Evolutionary conservation across 2,113 vertebrate species (phyloP), one percentile per base, ranked within the genome.

Genomic region (Oriolus oriolus): DNA sequence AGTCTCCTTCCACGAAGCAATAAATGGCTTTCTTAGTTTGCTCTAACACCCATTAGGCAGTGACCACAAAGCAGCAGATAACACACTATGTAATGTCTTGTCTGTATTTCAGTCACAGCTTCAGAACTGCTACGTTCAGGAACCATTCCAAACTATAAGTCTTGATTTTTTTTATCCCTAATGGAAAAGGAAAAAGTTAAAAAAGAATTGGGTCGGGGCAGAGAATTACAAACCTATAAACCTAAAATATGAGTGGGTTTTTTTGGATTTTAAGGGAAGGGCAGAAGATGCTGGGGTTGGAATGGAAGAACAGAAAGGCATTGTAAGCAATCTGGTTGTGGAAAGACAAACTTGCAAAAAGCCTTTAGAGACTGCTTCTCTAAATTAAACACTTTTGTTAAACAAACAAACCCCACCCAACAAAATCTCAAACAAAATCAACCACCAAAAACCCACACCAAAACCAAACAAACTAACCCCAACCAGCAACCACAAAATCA

Each of bases 181-280:
- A 22, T 0, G 50, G 20, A 13, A 87, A 59, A 24, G 13, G 9
- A 20, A 19, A 39, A 68, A 42, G 1, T 27, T 31, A 1, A 6
- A 31, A 16, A 9, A 31, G 21, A 4, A 28, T 17, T 3, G 14
- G 1, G 2, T 7, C 8, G 5, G 5, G 2, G 6, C 3, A 18
- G 5, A 33, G 4, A 92, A 54, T 54, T 63, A 31, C 11, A 66
- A 84, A 22, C 14, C 8, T 57, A 30, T 10, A 73, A 63, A 54
- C 2, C 13, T 35, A 35, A 68, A 80, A 49, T 33, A 52, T 10
- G 5, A 44, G 3, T 26, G 1, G 0, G 0, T 4, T 45, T 39
- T n/a, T 59, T 45, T 13, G 44, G 30, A 31, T 41, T 83, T 61
- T 61, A 35, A 61, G 47, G 41, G 54, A 31, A 68, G 3, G 12